Evolutionary conservation across 2,113 vertebrate species (phyloP).

Genomic region (Coptodon rendalli): DNA sequence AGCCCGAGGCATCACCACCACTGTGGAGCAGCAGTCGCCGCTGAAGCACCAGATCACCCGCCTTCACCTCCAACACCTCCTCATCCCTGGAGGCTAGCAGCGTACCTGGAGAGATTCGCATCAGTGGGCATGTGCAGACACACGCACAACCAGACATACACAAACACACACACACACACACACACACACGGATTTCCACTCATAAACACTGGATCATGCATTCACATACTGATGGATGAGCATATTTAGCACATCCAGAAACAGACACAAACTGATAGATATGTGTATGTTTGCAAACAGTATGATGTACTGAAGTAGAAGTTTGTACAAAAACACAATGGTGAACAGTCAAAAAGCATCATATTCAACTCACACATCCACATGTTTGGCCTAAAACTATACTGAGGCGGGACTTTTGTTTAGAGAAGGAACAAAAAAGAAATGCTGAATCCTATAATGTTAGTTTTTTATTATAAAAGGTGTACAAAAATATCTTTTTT

Average conservation of each 20-base stretch:
- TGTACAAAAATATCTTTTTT: neutral
- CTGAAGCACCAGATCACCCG: constrained; percentile 59
- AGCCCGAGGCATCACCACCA: constrained; percentile 54
- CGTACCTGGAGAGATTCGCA: constrained; percentile 63
- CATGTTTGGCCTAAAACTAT: neutral
- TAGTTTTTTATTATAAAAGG: neutral
- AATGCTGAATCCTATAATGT: neutral
- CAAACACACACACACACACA: neutral
- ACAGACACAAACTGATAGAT: neutral
- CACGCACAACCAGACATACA: neutral
- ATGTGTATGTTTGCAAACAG: neutral
- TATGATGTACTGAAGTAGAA: neutral
- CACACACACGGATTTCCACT: neutral
- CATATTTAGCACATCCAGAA: neutral
- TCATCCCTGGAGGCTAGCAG: constrained; percentile 54
- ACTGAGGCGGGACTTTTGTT: neutral
- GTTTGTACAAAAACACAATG: neutral
- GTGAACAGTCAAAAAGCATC: neutral
- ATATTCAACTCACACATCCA: neutral
- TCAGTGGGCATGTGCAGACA: constrained; percentile 36
- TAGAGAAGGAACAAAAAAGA: neutral
- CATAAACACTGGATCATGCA: neutral
- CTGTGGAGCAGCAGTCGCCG: constrained; percentile 57
- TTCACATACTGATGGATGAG: constrained; percentile 19
- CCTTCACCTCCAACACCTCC: constrained; percentile 66